Conservation (phyloP, 1,140 invertebrate species). For the Aculops lycopersici region DNA sequence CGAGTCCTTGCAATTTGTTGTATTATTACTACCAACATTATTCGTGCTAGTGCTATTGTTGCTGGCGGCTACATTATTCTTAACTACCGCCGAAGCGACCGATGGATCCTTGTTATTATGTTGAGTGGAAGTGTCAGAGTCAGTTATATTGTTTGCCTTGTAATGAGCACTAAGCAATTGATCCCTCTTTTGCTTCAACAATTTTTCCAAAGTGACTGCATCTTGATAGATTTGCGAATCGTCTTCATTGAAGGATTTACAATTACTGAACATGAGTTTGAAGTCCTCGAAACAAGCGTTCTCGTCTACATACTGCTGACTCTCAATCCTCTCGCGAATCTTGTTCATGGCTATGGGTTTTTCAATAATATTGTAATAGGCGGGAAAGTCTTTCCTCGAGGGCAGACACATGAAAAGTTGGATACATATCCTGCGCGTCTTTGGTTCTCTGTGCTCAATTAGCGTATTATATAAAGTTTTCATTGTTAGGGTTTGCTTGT, state of each 20-base stretch:
- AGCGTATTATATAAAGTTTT: conserved; percentile 17
- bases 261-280: conserved; percentile 73
- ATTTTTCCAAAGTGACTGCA: conserved; percentile 50
- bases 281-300: conserved; percentile 32
- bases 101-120: too few species aligned
- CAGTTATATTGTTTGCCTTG: too few species aligned
- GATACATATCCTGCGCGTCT: conserved; percentile 50
- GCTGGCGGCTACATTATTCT: too few species aligned
- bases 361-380: conserved; percentile 73
- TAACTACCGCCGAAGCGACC: too few species aligned
- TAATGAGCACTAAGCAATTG: too few species aligned
- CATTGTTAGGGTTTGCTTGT: too few species aligned
- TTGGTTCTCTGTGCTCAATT: conserved; percentile 27
- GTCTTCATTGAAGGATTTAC: conserved; percentile 79
- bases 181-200: conserved; percentile 45
- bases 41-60: too few species aligned
- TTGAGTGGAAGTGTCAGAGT: too few species aligned
- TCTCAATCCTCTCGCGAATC: conserved; percentile 62
- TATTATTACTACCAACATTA: too few species aligned
- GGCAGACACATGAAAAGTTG: conserved; percentile 83
- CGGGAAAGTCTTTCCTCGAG: conserved; percentile 70
- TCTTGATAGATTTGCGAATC: conserved; percentile 75
- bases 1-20: too few species aligned
- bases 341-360: conserved; percentile 79
- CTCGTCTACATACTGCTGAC: conserved; percentile 25